Evolutionary conservation across 2,888 invertebrate genomes (phyloP), one percentile per base, ranked within the genome.

Genomic region (Hydroisotoma schaefferi): DNA sequence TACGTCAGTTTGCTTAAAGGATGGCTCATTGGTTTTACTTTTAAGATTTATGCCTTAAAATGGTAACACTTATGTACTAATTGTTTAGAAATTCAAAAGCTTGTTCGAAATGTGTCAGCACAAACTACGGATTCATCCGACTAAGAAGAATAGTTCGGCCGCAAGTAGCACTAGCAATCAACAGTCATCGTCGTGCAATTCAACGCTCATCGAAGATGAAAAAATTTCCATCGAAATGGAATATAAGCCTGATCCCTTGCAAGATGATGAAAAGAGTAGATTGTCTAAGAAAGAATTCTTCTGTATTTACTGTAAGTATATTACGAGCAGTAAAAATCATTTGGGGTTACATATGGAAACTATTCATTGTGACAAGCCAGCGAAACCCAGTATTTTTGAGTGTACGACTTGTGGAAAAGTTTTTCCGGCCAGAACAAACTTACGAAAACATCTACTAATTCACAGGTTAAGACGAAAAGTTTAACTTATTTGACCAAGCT

Each of bases 351-450:
- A 72, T 52, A 63, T 68, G 65, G 59, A 61, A 26, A 46, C 26
- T n/a, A 51, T 46, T 18, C 72, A 72, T 55, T 51, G 57, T n/a
- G 69, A 61, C 22, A 65, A 64, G 55, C 61, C 68, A 4, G n/a
- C 55, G 1, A 55, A 66, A 46, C 71, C 71, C 22, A 49, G 54
- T 25, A 57, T 61, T 33, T 72, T 67, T 55, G 70, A 70, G 51
- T 72, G 72, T 47, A 55, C 64, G 15, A 63, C 64, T n/a, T 72
- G 72, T 63, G 72, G 70, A 23, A 72, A 70, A 57, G 57, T 60
- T n/a, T 72, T 70, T 29, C 29, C 28, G 22, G 60, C 64, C 1
- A 54, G 70, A 44, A 61, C 65, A 2, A 70, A 67, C 43, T 54
- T 70, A 26, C 44, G 67, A 18, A 72, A 72, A 27, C 72, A 72